phyloP scores from a whole-genome alignment of 2,888 invertebrate species.

The Galeopsomyia nigrocyanea region DNA sequence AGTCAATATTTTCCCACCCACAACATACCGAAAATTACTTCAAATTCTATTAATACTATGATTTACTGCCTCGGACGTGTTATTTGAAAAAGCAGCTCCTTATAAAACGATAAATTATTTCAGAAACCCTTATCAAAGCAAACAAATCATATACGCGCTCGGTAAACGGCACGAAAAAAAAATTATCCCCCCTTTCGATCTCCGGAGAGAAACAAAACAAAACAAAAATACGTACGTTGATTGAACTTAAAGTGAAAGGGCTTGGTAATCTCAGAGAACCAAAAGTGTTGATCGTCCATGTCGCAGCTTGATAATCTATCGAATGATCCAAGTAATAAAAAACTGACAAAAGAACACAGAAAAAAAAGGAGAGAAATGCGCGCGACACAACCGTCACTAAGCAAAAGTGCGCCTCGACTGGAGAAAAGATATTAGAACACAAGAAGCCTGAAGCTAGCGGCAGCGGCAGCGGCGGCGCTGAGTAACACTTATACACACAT shows the following conservation, averaged over 20 bases:
- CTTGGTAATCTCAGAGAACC: constrained; percentile 44
- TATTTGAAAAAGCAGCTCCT: too few relatives aligned
- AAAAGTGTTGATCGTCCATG: constrained; percentile 42
- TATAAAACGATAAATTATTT: too few relatives aligned
- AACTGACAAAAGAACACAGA: neutral
- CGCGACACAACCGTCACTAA: constrained; percentile 18
- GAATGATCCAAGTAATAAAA: constrained; percentile 1
- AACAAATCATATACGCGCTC: too few relatives aligned
- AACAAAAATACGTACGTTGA: constrained; percentile 43
- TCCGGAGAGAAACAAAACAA: neutral
- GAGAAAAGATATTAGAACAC: constrained; percentile 18
- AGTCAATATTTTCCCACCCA: too few relatives aligned
- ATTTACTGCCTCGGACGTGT: too few relatives aligned
- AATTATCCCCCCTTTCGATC: too few relatives aligned
- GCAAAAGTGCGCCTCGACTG: constrained; percentile 42
- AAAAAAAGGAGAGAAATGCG: neutral
- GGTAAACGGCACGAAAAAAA: too few relatives aligned
- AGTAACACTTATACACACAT: too few relatives aligned
- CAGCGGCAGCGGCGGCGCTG: too few relatives aligned
- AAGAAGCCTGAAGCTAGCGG: neutral
- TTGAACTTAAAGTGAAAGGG: constrained; percentile 45
- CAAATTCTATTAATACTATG: too few relatives aligned
- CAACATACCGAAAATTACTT: too few relatives aligned
- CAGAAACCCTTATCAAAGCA: too few relatives aligned
- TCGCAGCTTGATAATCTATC: neutral